Base-by-base conservation (phyloP, 2,888 invertebrate species). In the Lycaena phlaeas region DNA sequence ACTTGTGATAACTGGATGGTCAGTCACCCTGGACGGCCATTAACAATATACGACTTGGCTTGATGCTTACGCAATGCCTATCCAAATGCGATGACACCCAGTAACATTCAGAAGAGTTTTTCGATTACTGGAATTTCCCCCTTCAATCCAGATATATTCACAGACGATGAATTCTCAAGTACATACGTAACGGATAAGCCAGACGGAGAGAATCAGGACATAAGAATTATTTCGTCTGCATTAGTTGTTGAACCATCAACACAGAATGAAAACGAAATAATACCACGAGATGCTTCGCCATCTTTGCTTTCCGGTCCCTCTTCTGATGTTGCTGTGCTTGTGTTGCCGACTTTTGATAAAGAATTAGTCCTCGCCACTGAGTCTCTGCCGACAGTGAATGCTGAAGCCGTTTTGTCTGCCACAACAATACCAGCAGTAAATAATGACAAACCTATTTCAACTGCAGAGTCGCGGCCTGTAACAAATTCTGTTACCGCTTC, bases 11-110 rank as follows among this genome's bases (percentile, higher is more conserved):
- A 50, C 39, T 65, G 64, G 42, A 57, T 68, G 61, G 41, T 57
- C 34, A 37, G 36, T 29, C 47, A 73, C 50, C 64, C 66, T 30
- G 69, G 64, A 3, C 44, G 40, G 30, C 31, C 59, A 5, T 48
- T 68, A 31, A 59, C 59, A 4, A 68, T 71, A 27, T 65, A 70
- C 51, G 59, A 67, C 38, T 44, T 61, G 18, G 44, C 59, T 15
- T 56, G 38, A 39, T 50, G 46, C 30, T 36, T 58, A 29, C 51
- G 46, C 7, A 48, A 14, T 27, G 59, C 62, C n/a, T 55, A 51
- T 30, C 55, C 51, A 11, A 41, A 36, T 11, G 46, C 53, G 10
- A 38, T 48, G 30, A 50, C 49, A 10, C 46, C 51, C 12, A 31
- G 36, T 36, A 67, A 64, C 48, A 65, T 68, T 36, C 38, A 25